Evolutionary conservation across 2,113 vertebrate species (phyloP).

Genomic region (Meles meles): DNA sequence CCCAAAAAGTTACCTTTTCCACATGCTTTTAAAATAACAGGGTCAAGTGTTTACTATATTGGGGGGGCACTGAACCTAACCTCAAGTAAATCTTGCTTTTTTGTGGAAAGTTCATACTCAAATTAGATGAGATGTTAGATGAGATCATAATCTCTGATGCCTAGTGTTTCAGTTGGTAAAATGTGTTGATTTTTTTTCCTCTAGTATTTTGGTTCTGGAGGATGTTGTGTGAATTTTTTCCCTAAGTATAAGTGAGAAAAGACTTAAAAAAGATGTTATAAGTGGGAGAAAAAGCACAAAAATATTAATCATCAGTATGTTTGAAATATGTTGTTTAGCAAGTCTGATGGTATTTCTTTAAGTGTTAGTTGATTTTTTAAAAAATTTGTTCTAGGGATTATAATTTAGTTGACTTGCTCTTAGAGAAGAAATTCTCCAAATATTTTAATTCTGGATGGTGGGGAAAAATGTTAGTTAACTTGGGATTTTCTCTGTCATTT

Average conservation of each 20-base stretch:
- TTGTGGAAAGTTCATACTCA: not conserved
- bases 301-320: constrained; percentile 11
- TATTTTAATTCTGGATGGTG: constrained; percentile 39
- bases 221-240: constrained; percentile 13
- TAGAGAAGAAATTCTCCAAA: not conserved
- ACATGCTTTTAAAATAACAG: constrained; percentile 33
- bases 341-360: constrained; percentile 34
- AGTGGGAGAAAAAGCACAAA: constrained; percentile 27
- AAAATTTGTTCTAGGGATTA: not conserved
- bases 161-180: constrained; percentile 36
- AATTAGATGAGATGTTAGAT: constrained; percentile 29
- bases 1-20: not conserved
- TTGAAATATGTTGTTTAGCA: constrained; percentile 43
- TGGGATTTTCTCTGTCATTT: constrained; percentile 2
- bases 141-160: not conserved
- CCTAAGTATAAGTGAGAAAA: constrained; percentile 4
- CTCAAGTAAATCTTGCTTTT: not conserved
- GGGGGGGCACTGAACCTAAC: not conserved
- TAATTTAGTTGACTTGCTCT: constrained; percentile 11
- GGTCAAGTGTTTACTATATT: not conserved
- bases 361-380: constrained; percentile 13
- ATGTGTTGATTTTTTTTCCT: not conserved
- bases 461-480: not conserved
- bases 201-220: constrained; percentile 15
- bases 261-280: constrained; percentile 20